A percentile compares a stretch with the other conserved stretches of the same genome.
phyloP scores from a whole-genome alignment of 1,140 invertebrate species.

The Thalassaphorura encarpata region DNA sequence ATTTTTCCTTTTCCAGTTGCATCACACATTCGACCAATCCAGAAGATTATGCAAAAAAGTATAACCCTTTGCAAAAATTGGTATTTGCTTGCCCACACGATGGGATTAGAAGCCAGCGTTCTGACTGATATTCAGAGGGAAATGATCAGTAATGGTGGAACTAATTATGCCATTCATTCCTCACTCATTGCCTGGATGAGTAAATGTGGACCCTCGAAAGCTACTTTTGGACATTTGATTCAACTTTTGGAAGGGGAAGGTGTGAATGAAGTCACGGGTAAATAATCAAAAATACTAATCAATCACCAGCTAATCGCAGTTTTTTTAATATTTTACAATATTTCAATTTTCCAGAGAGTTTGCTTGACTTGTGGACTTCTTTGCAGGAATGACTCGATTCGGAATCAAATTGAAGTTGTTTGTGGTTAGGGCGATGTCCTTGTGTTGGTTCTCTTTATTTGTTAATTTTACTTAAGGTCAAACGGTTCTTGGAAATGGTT shows the following conservation, averaged over 20 bases:
- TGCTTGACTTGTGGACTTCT: constrained; percentile 1
- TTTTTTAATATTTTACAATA: no score
- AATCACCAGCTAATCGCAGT: no score
- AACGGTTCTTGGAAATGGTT: no score
- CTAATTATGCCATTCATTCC: constrained; percentile 10
- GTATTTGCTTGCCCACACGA: background rate
- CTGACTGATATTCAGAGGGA: constrained; percentile 10
- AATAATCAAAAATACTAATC: no score
- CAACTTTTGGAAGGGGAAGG: constrained; percentile 2
- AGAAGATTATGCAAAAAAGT: constrained; percentile 5
- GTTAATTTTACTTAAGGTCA: no score
- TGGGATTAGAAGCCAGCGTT: constrained; percentile 3
- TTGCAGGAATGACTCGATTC: no score
- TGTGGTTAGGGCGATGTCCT: no score
- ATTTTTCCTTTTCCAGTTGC: constrained; percentile 5
- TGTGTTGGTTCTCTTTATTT: no score
- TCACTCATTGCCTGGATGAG: constrained; percentile 9
- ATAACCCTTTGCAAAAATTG: constrained; percentile 3
- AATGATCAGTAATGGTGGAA: constrained; percentile 12
- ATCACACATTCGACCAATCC: background rate
- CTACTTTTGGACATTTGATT: constrained; percentile 12
- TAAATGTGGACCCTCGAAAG: constrained; percentile 13
- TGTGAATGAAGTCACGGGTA: constrained; percentile 15
- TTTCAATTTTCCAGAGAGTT: background rate
- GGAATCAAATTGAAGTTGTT: no score